Base-by-base conservation (phyloP, 2,797 vertebrate genomes). In the Ptychobarbus kaznakovi region DNA sequence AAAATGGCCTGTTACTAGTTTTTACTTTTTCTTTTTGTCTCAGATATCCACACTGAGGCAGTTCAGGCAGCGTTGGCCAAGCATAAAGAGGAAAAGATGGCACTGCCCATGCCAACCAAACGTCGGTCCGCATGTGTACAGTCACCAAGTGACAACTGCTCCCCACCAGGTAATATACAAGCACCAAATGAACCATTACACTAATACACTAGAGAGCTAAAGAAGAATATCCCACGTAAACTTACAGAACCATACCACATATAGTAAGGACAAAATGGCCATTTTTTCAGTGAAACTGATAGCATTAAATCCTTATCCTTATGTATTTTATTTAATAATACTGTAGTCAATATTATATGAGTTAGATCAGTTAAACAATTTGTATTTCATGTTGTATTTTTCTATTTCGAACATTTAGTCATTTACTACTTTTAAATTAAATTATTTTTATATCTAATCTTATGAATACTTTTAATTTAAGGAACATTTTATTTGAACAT, bases 41-140 rank as follows among this genome's bases (percentile, higher is more conserved):
- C 94, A 99, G 98, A 99, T 92, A 96, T 99, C 89, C 98, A 99
- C 84, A 96, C 96, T 0, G 98, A 99, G 82, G 98, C 98, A 0
- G 98, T 99, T 0, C 98, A 99, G 80, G 98, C 98, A 0, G 98
- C 98, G 0, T 90, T 99, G 96, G 98, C 98, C 9, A 98, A 99
- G 87, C 98, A 99, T 89, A 98, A 98, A 90, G 98, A 99, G 89
- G 97, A 98, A 94, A 99, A 99, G 92, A 98, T 99, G 97, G 97
- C 97, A 0, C 93, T 98, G 87, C 98, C 98, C 35, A 99, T 99
- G 98, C 98, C 98, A 7, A 99, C 98, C 13, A 99, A 99, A 89
- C 95, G 98, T 0, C 96, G 98, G 20, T 99, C 98, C 63, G 96
- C 98, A 0, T 98, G 98, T 20, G 97, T 98, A 66, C 98, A 97